Conservation (phyloP, 2,888 invertebrate species). For the Tanaodytes sp. region DNA sequence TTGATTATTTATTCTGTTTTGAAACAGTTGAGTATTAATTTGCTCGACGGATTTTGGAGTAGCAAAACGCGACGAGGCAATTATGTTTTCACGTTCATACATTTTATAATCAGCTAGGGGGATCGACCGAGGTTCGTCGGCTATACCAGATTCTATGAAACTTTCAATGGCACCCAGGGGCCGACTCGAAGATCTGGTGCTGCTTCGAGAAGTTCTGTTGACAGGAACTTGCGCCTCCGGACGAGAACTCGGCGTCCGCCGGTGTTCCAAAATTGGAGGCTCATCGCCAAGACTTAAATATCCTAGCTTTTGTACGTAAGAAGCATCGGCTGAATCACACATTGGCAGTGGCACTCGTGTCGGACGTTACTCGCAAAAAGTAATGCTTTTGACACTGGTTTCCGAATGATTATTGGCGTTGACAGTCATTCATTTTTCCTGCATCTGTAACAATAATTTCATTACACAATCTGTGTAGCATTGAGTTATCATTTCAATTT, state of each 20-base stretch:
- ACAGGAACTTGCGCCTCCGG: constrained; percentile 71
- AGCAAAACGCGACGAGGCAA: constrained; percentile 84
- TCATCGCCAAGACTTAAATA: constrained; percentile 70
- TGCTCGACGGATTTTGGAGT: constrained; percentile 83
- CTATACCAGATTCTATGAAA: constrained; percentile 73
- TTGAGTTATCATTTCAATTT: no score
- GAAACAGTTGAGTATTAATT: constrained; percentile 72
- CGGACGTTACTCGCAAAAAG: background rate
- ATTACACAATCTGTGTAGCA: no score
- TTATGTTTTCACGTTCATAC: constrained; percentile 83
- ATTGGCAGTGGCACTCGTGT: constrained; percentile 60
- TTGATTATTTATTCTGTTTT: constrained; percentile 64
- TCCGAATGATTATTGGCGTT: background rate
- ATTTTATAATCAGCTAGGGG: constrained; percentile 74
- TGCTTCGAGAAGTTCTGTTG: constrained; percentile 57
- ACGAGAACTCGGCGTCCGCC: constrained; percentile 63
- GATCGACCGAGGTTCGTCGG: constrained; percentile 59
- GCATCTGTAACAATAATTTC: no score
- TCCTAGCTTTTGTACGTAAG: constrained; percentile 69
- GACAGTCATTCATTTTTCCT: no score
- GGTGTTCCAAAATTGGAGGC: constrained; percentile 48
- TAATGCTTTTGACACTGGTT: background rate
- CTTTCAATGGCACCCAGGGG: constrained; percentile 80
- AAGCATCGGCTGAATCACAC: constrained; percentile 71
- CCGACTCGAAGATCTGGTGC: constrained; percentile 67